Base-by-base conservation (phyloP, 2,888 invertebrate genomes). In the Thyatira batis region DNA sequence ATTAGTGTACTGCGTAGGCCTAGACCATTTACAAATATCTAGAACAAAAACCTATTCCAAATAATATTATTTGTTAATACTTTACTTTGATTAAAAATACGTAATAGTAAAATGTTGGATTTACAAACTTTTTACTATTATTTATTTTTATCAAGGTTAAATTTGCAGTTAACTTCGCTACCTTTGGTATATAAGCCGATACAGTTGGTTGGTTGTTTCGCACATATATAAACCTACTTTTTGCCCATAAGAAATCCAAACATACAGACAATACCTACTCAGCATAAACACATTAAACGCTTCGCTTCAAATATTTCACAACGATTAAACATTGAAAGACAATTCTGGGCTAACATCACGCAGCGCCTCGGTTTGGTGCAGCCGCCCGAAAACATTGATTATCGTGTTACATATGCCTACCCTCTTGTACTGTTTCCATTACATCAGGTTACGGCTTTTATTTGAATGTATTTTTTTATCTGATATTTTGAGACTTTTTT, bases 381-480 rank as follows among this genome's bases (percentile, higher is more conserved):
- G 56, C 54, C 56, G 46, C 54, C 53, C 60, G 58, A 58, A 39
- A 62, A 65, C 68, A 65, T 65, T 66, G 65, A 67, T 65, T 65
- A 65, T 55, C 53, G 44, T 53, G 54, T 62, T 60, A 58, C 63
- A 58, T 53, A 28, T 50, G 51, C 39, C 20, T 50, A 50, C 46
- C 25, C 28, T 27, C 48, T 17, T 10, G 5, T 27, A 25, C 27
- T 20, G 28, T 48, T 27, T 48, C 48, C 48, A 48, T 11, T 28
- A 27, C 48, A 27, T 46, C 25, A 17, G 27, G 17, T 17, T 48
- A 48, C 17, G 27, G 39, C 17, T 17, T 39, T 39, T 27, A 11
- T 48, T 11, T 20, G 17, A 27, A 23, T 48, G 17, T 46, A 9
- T 25, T 9, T 17, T 2, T 6, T 46, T 27, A 9, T 46, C 17